Conservation (phyloP, 2,888 invertebrate genomes). For the Iphiclides podalirius region DNA sequence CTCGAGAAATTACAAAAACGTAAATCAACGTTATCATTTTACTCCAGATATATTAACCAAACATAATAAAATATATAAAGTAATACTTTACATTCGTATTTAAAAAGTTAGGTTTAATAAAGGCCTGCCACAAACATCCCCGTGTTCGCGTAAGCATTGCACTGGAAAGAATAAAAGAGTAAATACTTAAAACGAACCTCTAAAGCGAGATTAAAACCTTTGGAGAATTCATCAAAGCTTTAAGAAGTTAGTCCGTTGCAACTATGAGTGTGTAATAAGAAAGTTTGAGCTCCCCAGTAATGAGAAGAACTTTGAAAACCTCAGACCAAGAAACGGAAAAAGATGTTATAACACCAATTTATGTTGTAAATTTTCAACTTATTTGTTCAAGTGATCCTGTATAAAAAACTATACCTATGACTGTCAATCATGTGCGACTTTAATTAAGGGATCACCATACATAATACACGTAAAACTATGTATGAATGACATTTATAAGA, state of each 20-base stretch:
- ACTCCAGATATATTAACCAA: no score
- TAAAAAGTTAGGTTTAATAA: no score
- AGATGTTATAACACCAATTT: slow-evolving; percentile 10
- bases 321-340: slow-evolving; percentile 29
- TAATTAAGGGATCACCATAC: no score
- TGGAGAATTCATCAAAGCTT: slow-evolving; percentile 47
- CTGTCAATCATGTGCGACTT: no score
- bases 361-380: neutral
- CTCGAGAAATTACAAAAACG: no score
- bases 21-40: no score
- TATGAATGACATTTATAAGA: no score
- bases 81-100: no score
- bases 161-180: slow-evolving; percentile 4
- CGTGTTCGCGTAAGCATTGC: slow-evolving; percentile 20
- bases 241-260: slow-evolving; percentile 46
- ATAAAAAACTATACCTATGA: no score
- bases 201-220: slow-evolving; percentile 40
- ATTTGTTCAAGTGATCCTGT: neutral
- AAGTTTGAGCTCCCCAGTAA: slow-evolving; percentile 29
- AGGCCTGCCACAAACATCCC: no score
- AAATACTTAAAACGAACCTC: slow-evolving; percentile 33
- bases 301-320: slow-evolving; percentile 28
- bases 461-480: no score
- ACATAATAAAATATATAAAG: no score
- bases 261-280: slow-evolving; percentile 43